A percentile compares a stretch with the other conserved stretches of the same genome.
Conservation (phyloP, 2,113 vertebrate genomes). For the Bos taurus region ARS-UCD2.0 NC_037342.1:23933501-23934000, state of each 20-base stretch:
- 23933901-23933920: not conserved
- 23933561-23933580: not conserved
- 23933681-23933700: not conserved
- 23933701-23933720: not conserved
- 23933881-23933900: not conserved
- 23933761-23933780: rapidly evolving
- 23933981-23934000: not conserved
- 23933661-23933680: not conserved
- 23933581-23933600: not conserved
- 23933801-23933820: not conserved
- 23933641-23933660: not conserved
- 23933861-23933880: not conserved
- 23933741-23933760: not conserved
- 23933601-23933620: not conserved
- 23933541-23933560: not conserved
- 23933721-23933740: not conserved
- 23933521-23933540: not conserved
- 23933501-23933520: not conserved
- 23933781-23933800: not conserved
- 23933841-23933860: not conserved
- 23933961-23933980: not conserved
- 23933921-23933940: not conserved
- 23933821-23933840: not conserved
- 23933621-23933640: not conserved
- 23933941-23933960: not conserved